Conservation (phyloP, 2,888 invertebrate genomes). For the Ernsta delagoae region DNA sequence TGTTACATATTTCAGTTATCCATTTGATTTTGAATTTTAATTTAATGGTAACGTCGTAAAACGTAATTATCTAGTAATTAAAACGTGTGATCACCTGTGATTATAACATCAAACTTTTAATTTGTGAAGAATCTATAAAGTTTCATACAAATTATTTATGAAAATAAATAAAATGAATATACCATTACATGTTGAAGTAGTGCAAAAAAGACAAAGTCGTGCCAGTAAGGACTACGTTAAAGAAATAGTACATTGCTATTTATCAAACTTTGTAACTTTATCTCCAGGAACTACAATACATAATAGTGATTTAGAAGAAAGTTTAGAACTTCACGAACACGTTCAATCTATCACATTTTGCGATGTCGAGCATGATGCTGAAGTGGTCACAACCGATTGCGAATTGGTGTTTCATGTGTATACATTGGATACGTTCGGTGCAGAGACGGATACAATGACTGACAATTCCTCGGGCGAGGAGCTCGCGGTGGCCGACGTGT, state of each 20-base stretch:
- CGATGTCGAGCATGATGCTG: slow-evolving; percentile 62
- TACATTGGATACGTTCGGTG: slow-evolving; percentile 51
- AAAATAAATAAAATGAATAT: slow-evolving; percentile 50
- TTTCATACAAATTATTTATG: too few species aligned
- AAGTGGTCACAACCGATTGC: slow-evolving; percentile 53
- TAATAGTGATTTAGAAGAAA: slow-evolving; percentile 57
- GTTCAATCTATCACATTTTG: slow-evolving; percentile 67
- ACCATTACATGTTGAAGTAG: slow-evolving; percentile 70
- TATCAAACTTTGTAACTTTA: slow-evolving; percentile 59
- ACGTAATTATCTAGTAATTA: too few species aligned
- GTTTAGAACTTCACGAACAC: slow-evolving; percentile 58
- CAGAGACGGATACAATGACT: slow-evolving; percentile 70
- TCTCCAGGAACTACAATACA: slow-evolving; percentile 61
- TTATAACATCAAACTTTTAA: too few species aligned
- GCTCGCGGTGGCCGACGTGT: slow-evolving; percentile 88
- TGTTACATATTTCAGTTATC: too few species aligned
- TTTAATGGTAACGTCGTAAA: too few species aligned
- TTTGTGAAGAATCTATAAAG: too few species aligned
- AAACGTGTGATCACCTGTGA: too few species aligned
- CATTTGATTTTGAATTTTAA: too few species aligned
- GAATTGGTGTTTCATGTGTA: slow-evolving; percentile 64
- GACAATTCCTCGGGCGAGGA: slow-evolving; percentile 79
- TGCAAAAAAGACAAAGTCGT: slow-evolving; percentile 64
- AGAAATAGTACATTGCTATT: slow-evolving; percentile 58
- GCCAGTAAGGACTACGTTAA: slow-evolving; percentile 59